phyloP scores from a whole-genome alignment of 2,113 vertebrate species.

The Tursiops truncatus region DNA sequence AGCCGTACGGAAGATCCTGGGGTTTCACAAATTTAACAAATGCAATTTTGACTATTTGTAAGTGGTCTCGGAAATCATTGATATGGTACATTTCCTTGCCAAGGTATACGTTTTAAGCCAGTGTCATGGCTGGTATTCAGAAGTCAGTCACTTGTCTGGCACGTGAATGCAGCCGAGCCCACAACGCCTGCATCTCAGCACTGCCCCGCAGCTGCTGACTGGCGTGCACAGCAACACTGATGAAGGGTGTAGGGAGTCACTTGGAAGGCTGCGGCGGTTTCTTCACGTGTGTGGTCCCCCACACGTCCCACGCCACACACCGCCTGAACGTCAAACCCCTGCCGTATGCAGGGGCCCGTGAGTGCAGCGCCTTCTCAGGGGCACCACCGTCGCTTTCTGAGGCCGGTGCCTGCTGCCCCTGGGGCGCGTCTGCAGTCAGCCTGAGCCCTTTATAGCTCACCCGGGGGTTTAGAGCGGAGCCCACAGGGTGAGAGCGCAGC shows the following conservation, averaged over 20 bases:
- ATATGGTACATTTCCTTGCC: not conserved
- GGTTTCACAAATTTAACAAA: not conserved
- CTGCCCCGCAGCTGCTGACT: not conserved
- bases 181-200: not conserved
- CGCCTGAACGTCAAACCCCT: not conserved
- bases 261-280: too few relatives aligned
- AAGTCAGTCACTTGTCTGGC: not conserved
- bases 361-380: not conserved
- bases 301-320: not conserved
- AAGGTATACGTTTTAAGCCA: not conserved
- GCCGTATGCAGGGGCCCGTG: not conserved
- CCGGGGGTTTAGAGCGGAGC: not conserved
- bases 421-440: not conserved
- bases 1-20: not conserved
- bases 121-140: not conserved
- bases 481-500: not conserved
- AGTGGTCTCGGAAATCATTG: not conserved
- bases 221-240: too few relatives aligned
- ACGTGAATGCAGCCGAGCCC: not conserved
- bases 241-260: not conserved
- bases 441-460: not conserved
- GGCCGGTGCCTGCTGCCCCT: not conserved
- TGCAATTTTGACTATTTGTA: not conserved
- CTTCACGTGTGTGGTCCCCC: not conserved
- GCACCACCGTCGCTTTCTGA: not conserved